Base-by-base conservation (phyloP, 2,888 invertebrate genomes). In the Seira musarum region DNA sequence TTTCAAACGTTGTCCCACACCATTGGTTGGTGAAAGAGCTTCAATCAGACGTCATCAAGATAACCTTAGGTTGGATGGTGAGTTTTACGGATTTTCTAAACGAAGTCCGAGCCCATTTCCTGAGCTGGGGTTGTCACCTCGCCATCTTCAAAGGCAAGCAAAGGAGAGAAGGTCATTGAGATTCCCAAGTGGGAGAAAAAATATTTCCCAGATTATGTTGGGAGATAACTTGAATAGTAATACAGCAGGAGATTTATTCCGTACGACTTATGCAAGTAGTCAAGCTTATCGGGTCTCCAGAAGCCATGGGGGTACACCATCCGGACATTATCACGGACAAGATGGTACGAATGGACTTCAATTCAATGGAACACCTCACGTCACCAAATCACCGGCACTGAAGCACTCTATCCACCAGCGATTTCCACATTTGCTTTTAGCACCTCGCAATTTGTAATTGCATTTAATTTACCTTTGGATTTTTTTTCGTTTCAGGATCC, bases 61-160 rank as follows among this genome's bases (percentile, higher is more conserved):
- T 87, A 93, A 91, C 83, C 87, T 91, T 0, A 88, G 88, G 74
- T 90, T 90, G 1, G 91, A 91, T 87, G 92, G 92, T 13, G 91
- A 93, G 24, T 93, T 93, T 87, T 88, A 88, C 90, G 91, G 91
- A 22, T 81, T 76, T 87, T 92, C 91, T 8, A 40, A n/a, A 86
- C 89, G 1, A 87, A 88, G 8, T 88, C 89, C 24, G 5, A 10
- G 57, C 10, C 74, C 74, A 21, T 25, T 74, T 8, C 60, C 75
- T 6, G 67, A 68, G 21, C 24, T 68, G 19, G 61, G 67, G 13
- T 25, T 68, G 25, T 67, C 67, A 10, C 67, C 68, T 3, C 46
- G 67, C 46, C 75, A 75, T 35, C 24, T 75, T 3, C 67, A 75
- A 22, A 60, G 75, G 22, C n/a, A 60, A 19, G 67, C 67, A 0